phyloP scores from a whole-genome alignment of 1,140 invertebrate species.

The Pissodes strobi region DNA sequence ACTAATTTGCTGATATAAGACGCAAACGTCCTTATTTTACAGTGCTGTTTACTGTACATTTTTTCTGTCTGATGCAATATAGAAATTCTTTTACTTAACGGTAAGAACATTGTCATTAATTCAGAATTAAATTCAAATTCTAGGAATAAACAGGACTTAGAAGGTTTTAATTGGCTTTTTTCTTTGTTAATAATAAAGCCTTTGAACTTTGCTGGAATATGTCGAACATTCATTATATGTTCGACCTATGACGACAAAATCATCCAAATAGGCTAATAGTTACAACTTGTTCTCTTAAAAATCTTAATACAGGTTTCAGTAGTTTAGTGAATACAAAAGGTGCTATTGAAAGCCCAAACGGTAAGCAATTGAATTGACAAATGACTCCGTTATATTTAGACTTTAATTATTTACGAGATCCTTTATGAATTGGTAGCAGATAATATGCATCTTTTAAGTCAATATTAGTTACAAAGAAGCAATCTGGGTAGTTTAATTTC shows the following conservation, averaged over 20 bases:
- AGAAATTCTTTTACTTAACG: neutral
- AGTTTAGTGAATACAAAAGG: slow-evolving; percentile 41
- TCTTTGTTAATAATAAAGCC: slow-evolving; percentile 11
- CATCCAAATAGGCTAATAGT: slow-evolving; percentile 14
- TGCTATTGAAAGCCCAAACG: slow-evolving; percentile 7
- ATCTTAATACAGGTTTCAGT: slow-evolving; percentile 13
- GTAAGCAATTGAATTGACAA: slow-evolving; percentile 42
- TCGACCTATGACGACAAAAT: slow-evolving; percentile 3
- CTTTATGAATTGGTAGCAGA: too few species aligned
- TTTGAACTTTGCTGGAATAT: slow-evolving; percentile 3
- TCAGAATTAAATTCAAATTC: slow-evolving; percentile 7
- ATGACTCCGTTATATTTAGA: slow-evolving; percentile 36
- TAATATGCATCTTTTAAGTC: too few species aligned
- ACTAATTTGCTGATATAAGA: neutral
- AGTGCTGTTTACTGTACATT: neutral
- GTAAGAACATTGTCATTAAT: neutral
- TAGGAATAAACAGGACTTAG: neutral
- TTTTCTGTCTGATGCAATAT: neutral
- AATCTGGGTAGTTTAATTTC: too few species aligned
- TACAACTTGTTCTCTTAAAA: slow-evolving; percentile 3
- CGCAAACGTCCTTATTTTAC: slow-evolving; percentile 5
- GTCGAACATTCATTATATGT: neutral
- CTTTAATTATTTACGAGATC: slow-evolving; percentile 42
- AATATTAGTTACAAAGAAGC: too few species aligned
- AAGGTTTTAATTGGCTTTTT: slow-evolving; percentile 2